Evolutionary conservation across 2,797 vertebrate species (phyloP).

Genomic region (Alectoris magna): DNA sequence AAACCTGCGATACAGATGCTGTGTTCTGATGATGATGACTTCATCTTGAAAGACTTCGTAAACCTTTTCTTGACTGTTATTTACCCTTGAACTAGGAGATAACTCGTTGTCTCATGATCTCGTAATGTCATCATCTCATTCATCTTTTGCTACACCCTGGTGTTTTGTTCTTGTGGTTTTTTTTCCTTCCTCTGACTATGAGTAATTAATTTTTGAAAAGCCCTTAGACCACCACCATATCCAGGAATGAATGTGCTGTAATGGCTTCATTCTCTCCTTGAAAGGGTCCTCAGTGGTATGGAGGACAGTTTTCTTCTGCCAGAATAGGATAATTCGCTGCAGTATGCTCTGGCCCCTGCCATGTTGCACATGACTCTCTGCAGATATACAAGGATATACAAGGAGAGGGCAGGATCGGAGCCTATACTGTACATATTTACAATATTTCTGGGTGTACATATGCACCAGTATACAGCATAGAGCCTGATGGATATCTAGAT

Average conservation of each 20-base stretch:
- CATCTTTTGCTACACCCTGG: neutral
- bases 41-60: neutral
- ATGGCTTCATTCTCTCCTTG: neutral
- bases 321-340: neutral
- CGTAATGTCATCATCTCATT: neutral
- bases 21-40: neutral
- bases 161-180: neutral
- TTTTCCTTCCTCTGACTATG: neutral
- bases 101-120: neutral
- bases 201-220: constrained; percentile 6
- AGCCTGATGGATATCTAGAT: neutral
- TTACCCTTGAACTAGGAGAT: neutral
- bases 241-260: neutral
- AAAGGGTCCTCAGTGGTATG: neutral
- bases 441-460: neutral
- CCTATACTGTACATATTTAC: neutral
- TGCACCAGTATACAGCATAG: neutral
- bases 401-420: neutral
- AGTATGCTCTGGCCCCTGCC: neutral
- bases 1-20: neutral
- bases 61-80: neutral
- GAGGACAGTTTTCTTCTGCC: neutral
- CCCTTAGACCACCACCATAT: neutral
- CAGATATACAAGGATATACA: too few species aligned
- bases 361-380: neutral